Base-by-base conservation (phyloP, 1,140 invertebrate species). In the Subanguina moxae region DNA sequence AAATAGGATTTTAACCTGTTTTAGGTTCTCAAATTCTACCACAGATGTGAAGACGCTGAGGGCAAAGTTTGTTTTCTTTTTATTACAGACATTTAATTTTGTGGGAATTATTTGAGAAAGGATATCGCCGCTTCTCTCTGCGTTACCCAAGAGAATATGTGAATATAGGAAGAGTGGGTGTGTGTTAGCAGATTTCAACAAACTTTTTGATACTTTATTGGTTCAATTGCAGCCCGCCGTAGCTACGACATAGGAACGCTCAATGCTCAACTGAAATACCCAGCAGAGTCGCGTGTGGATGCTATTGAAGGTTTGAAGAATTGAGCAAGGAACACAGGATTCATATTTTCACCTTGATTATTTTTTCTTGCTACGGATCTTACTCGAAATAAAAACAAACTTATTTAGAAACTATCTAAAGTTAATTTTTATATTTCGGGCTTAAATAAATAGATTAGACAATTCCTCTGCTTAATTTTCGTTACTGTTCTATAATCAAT, bases 31-130 rank as follows among this genome's bases (percentile, higher is more conserved):
- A 71, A 71, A 45, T 64, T 71, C 56, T 71, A 71, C 45, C 69
- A 71, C 57, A 71, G 71, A 68, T 71, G 69, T 43, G 69, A 71
- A 43, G 69, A 71, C n/a, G 21, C 30, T 21, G 67, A 71, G 56
- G 61, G 58, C 3, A 71, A 71, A 32, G 68, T 69, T 17, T 38
- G 23, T 28, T 13, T 21, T 38, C 59, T 65, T 15, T 23, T 68
- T 3, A 3, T 7, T 52, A 52, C 3, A 38, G 17, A 21, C 3
- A 52, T 1, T 21, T 21, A 52, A 7, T 52, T 52, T 52, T 52
- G n/a, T n/a, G n/a, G n/a, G n/a, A 52, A 52, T 7, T 48, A 23
- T 21, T 69, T 45, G 5, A 70, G 69, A 71, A 71, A 52, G 69
- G 69, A n/a, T 71, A 62, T 38, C 69, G 69, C 30, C 56, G 42